Evolutionary conservation across 2,888 invertebrate genomes (phyloP).

Genomic region (Axea sp.): DNA sequence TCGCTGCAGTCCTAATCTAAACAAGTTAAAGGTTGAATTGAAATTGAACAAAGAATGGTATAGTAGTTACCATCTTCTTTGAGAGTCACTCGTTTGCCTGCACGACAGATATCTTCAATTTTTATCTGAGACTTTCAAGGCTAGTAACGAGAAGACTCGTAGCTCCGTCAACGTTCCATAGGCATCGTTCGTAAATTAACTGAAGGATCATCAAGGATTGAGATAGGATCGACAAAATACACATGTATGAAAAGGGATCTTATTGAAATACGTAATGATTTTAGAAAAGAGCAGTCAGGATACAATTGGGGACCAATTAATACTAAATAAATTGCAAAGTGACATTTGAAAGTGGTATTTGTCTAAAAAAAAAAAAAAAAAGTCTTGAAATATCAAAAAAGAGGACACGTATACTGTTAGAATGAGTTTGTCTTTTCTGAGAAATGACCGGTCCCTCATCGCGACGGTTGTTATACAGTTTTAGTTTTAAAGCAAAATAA

Average conservation of each 20-base stretch:
- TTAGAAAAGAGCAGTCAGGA: too few relatives aligned
- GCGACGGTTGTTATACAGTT: constrained; percentile 71
- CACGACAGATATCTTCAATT: constrained; percentile 72
- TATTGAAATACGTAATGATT: too few relatives aligned
- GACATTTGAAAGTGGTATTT: too few relatives aligned
- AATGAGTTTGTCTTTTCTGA: constrained; percentile 70
- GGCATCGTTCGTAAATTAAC: constrained; percentile 46
- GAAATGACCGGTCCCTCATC: constrained; percentile 66
- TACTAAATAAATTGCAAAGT: too few relatives aligned
- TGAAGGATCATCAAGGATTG: constrained; percentile 56
- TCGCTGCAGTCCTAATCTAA: too few relatives aligned
- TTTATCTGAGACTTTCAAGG: constrained; percentile 68
- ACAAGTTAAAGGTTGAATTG: too few relatives aligned
- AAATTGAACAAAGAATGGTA: constrained; percentile 46
- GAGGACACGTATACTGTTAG: too few relatives aligned
- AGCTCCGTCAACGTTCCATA: constrained; percentile 68
- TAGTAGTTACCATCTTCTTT: constrained; percentile 48
- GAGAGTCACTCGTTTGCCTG: constrained; percentile 67
- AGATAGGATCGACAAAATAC: constrained; percentile 38
- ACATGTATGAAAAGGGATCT: background rate
- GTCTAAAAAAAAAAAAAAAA: constrained; percentile 1
- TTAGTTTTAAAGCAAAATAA: constrained; percentile 76
- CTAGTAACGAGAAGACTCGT: constrained; percentile 68
- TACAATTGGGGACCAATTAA: too few relatives aligned
- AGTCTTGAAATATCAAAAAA: too few relatives aligned